Evolutionary conservation across 2,888 invertebrate species (phyloP), one percentile per base, ranked within the genome.

Genomic region (Eristalis pertinax): DNA sequence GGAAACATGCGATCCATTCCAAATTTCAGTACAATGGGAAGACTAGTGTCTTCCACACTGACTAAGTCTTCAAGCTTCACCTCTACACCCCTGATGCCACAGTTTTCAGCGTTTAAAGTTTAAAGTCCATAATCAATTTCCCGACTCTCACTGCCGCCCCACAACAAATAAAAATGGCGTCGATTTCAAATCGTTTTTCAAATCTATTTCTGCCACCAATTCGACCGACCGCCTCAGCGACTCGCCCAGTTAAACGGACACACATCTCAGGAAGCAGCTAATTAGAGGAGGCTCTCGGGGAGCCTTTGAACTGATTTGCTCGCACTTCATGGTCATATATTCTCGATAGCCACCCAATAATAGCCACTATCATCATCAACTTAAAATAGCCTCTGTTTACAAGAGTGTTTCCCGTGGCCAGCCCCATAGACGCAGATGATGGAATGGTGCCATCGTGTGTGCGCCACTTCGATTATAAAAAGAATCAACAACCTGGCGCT

Each of bases 381-480:
- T 69, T 67, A 77, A 85, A 85, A 85, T 85, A 85, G 82, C 73
- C 81, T 65, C 68, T 85, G 82, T 85, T 85, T 85, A 85, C 82
- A 85, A 69, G 15, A 77, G 82, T 82, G 82, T 19, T 82, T 77
- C 81, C 85, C 85, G 85, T 84, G 76, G 76, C 80, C 76, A 67
- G 76, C 76, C 67, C 72, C 67, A 72, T 76, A 75, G 62, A 76
- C 63, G 43, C 60, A 85, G 73, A 85, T 85, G 85, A 85, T 85
- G 85, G 82, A 85, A 85, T 85, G 85, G 85, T 85, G 82, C 81
- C 77, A 81, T 85, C 63, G 76, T 81, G 75, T 85, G 85, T 77
- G 73, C 85, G 77, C 77, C 64, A 73, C 73, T 77, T 68, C 62
- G 60, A 62, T 67, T 68, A 77, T 58, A 74, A 85, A 73, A 85